Evolutionary conservation across 2,888 invertebrate species (phyloP).

Genomic region (Stenurella melanura): DNA sequence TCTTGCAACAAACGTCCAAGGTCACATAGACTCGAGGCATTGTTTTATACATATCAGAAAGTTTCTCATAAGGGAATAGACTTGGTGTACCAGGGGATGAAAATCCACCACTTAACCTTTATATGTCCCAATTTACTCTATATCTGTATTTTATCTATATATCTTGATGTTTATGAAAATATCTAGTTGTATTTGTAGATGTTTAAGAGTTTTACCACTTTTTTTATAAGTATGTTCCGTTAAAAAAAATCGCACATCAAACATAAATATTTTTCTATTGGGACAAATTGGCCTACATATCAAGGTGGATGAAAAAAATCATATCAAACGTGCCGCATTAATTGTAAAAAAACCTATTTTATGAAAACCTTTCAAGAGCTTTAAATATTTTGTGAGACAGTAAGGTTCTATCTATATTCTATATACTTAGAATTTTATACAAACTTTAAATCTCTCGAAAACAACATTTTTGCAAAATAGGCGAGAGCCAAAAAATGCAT

Average conservation of each 20-base stretch:
- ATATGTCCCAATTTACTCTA: slow-evolving; percentile 61
- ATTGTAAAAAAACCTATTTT: slow-evolving; percentile 58
- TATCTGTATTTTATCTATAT: slow-evolving; percentile 53
- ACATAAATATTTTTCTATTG: slow-evolving; percentile 46
- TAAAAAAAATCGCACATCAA: slow-evolving; percentile 58
- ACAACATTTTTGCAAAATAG: slow-evolving; percentile 48
- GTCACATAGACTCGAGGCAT: slow-evolving; percentile 44
- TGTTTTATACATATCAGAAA: slow-evolving; percentile 65
- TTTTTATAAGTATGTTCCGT: slow-evolving; percentile 40
- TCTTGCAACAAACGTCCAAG: slow-evolving; percentile 60
- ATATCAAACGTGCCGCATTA: slow-evolving; percentile 70
- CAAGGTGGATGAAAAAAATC: slow-evolving; percentile 65
- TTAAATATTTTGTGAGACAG: slow-evolving; percentile 63
- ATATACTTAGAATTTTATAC: slow-evolving; percentile 49
- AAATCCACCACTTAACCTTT: slow-evolving; percentile 61
- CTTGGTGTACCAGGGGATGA: slow-evolving; percentile 42
- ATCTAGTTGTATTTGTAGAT: slow-evolving; percentile 45
- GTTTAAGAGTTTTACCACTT: slow-evolving; percentile 46
- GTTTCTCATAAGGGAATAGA: slow-evolving; percentile 56
- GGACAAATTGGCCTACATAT: slow-evolving; percentile 68
- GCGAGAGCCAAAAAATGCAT: slow-evolving; percentile 58
- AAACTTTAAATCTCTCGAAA: slow-evolving; percentile 44
- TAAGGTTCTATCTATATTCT: slow-evolving; percentile 47
- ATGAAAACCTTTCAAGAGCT: slow-evolving; percentile 41
- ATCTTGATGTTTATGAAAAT: slow-evolving; percentile 61